Percentiles rank a stretch among this genome's conserved stretches.
These are phyloP conservation scores for Chrysochloris asiatica DNA, from an alignment of 2,113 vertebrate genomes.

Conservation along the genomic window DNA sequence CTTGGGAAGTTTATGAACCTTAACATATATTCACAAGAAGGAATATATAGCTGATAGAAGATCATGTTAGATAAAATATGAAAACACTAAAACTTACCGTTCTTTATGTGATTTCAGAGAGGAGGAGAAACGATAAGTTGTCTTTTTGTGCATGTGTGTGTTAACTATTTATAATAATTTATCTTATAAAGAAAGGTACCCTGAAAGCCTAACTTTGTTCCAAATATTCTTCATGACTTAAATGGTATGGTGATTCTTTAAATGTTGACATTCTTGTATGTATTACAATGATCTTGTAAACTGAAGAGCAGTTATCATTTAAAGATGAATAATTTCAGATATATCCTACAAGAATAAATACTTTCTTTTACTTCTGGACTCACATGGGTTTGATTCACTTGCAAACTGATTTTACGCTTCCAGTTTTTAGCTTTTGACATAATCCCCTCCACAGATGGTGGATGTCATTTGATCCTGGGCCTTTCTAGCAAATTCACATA, in stretches of 20 bases:
- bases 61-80: not conserved
- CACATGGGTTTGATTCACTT: conserved; percentile 39
- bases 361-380: conserved; percentile 57
- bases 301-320: not conserved
- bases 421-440: conserved; percentile 62
- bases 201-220: conserved; percentile 5
- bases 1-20: not conserved
- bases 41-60: not conserved
- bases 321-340: conserved; percentile 14
- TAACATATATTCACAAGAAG: conserved; percentile 22
- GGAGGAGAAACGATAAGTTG: not conserved
- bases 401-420: conserved; percentile 50
- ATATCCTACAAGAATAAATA: conserved; percentile 40
- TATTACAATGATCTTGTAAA: conserved; percentile 28
- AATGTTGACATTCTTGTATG: not conserved
- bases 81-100: not conserved
- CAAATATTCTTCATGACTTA: conserved; percentile 34
- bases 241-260: not conserved
- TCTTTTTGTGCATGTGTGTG: not conserved
- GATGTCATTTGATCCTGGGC: conserved; percentile 74
- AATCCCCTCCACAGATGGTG: conserved; percentile 74
- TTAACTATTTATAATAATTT: conserved; percentile 38
- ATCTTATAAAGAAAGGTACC: not conserved
- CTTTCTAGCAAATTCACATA: conserved; percentile 69
- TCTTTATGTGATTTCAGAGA: not conserved